phyloP scores from a whole-genome alignment of 2,888 invertebrate species.

The Macropis europaea region DNA sequence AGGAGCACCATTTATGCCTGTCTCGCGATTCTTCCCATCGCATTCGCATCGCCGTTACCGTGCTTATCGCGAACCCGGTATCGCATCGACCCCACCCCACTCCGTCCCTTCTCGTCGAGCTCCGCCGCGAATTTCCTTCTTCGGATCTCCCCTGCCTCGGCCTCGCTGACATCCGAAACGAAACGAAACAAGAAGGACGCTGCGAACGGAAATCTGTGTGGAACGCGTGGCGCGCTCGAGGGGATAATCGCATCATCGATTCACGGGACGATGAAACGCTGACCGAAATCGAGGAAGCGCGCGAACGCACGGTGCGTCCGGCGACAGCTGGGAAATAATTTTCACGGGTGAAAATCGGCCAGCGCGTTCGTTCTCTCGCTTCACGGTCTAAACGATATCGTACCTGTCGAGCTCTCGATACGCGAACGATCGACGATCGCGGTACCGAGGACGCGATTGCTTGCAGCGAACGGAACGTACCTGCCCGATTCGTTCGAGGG shows the following conservation, averaged over 20 bases:
- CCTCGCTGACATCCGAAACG: too few relatives aligned
- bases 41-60: neutral
- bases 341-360: constrained; percentile 17
- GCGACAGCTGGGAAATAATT: constrained; percentile 43
- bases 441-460: neutral
- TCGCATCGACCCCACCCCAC: too few relatives aligned
- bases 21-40: neutral
- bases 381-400: neutral
- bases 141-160: too few relatives aligned
- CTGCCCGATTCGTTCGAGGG: neutral
- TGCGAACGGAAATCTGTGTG: constrained; percentile 9
- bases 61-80: too few relatives aligned
- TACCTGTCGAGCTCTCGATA: too few relatives aligned
- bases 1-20: neutral
- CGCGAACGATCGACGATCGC: neutral
- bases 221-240: constrained; percentile 39
- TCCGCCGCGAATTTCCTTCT: too few relatives aligned
- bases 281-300: constrained; percentile 26
- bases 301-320: constrained; percentile 14
- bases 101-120: too few relatives aligned
- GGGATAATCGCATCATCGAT: constrained; percentile 57
- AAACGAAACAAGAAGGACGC: too few relatives aligned
- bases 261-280: constrained; percentile 58
- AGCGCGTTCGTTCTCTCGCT: neutral
- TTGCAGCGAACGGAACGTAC: neutral